Percentiles rank a stretch among this genome's conserved stretches.
Evolutionary conservation across 2,888 invertebrate genomes (phyloP).

Genomic region (Priapulus caudatus): DNA sequence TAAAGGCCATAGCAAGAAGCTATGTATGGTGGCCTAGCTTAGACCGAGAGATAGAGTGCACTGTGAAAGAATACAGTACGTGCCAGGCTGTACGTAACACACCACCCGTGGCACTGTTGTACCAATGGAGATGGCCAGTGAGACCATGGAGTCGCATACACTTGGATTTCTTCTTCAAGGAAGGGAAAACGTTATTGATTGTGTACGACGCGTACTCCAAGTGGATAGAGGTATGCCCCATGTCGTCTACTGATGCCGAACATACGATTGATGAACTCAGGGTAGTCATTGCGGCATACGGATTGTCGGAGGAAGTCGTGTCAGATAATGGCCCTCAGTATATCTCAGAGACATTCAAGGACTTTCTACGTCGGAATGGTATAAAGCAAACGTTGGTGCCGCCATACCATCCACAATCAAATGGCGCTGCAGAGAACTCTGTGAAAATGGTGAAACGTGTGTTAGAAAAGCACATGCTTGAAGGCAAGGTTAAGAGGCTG

Average conservation of each 20-base stretch:
- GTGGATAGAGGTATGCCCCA: not conserved
- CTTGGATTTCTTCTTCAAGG: not conserved
- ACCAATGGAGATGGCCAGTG: no score
- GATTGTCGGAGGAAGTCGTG: not conserved
- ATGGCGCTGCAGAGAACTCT: not conserved
- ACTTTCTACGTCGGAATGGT: not conserved
- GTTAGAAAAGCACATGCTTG: not conserved
- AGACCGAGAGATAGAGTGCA: no score
- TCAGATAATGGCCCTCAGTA: not conserved
- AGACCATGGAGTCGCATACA: not conserved
- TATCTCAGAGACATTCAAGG: not conserved
- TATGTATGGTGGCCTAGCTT: not conserved
- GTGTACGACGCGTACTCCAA: not conserved
- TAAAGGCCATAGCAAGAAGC: conserved; percentile 15
- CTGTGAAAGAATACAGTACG: no score
- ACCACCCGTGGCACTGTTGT: no score
- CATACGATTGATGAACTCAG: not conserved
- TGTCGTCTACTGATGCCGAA: not conserved
- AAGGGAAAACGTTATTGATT: not conserved
- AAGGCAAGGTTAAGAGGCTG: no score
- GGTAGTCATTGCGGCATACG: not conserved
- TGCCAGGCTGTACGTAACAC: no score
- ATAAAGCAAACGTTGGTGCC: not conserved
- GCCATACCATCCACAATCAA: not conserved
- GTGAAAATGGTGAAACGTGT: not conserved